Base-by-base conservation (phyloP, 1,140 invertebrate species). In the Antheraea mylitta region DNA sequence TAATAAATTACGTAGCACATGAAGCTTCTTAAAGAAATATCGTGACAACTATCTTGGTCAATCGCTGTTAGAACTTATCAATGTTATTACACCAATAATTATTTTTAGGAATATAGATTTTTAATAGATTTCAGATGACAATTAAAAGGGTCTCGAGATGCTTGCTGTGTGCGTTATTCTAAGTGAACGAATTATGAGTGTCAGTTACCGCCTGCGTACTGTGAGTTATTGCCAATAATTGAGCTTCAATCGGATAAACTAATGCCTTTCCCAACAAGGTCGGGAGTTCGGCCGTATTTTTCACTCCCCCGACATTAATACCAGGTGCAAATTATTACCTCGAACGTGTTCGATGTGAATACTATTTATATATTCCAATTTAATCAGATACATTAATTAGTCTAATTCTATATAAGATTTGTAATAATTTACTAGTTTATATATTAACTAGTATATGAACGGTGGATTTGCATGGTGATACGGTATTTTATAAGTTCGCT, bases 181-280 rank as follows among this genome's bases (percentile, higher is more conserved):
- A 53, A 53, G 16, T 16, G 45, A 53, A 53, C 45, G 9, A 53
- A 53, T 53, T 16, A 53, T n/a, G 16, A 53, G 6, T 16, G 45
- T 53, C 45, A 53, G 45, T 53, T 16, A 13, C 45, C 45, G 45
- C 45, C 16, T 53, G 45, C 16, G 45, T 53, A 13, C 45, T 53
- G 38, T 16, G 53, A 69, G 37, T 37, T 69, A 38, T 48, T 18
- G 16, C 18, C 45, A 64, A 64, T 37, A 64, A 64, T 48, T n/a
- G 37, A 60, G 59, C 59, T 13, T 22, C 59, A 22, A 60, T 60
- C 59, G 59, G 59, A 19, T 60, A 30, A 45, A 48, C 45, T 69
- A 60, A 60, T 65, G n/a, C 53, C 62, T 22, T 3, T 53, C 16
- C 42, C 38, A 18, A 60, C 22, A 60, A 30, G 45, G 45, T 53